Percentiles rank a stretch among this genome's conserved stretches.
phyloP scores from a whole-genome alignment of 2,113 vertebrate genomes.

The Channa maculata region DNA sequence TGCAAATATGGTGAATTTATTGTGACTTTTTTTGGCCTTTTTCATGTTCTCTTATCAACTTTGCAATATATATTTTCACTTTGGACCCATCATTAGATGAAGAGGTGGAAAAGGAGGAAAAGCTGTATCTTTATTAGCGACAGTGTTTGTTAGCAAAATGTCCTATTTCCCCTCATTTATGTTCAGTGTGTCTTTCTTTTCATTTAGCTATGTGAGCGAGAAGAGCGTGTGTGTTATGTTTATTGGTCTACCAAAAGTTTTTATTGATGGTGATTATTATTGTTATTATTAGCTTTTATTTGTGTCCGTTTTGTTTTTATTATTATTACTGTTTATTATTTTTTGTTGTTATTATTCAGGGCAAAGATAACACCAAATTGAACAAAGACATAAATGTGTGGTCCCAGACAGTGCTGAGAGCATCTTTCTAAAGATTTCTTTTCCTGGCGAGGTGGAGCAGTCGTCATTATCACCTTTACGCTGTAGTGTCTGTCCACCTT shows the following conservation, averaged over 20 bases:
- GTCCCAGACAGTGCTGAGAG: slow-evolving; percentile 41
- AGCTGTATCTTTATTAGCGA: slow-evolving; percentile 61
- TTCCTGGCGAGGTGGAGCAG: slow-evolving; percentile 57
- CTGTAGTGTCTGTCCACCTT: slow-evolving; percentile 50
- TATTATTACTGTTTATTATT: slow-evolving; percentile 50
- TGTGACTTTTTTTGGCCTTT: slow-evolving; percentile 73
- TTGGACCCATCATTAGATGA: slow-evolving; percentile 51
- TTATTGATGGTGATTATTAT: slow-evolving; percentile 64
- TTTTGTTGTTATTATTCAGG: slow-evolving; percentile 79
- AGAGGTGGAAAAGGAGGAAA: slow-evolving; percentile 46
- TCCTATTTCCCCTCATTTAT: slow-evolving; percentile 46
- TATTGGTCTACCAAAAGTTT: slow-evolving; percentile 78
- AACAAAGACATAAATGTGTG: slow-evolving; percentile 67
- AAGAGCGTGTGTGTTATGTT: slow-evolving; percentile 34
- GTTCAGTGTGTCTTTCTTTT: slow-evolving; percentile 49
- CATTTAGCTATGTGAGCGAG: slow-evolving; percentile 51
- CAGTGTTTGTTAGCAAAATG: slow-evolving; percentile 52
- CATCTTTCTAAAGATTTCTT: slow-evolving; percentile 48
- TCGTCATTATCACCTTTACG: slow-evolving; percentile 22
- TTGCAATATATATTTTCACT: slow-evolving; percentile 66
- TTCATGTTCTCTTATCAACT: slow-evolving; percentile 57
- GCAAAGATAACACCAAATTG: slow-evolving; percentile 85
- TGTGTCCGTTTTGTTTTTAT: slow-evolving; percentile 56
- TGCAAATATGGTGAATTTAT: slow-evolving; percentile 52
- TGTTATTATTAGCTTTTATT: slow-evolving; percentile 71